A percentile compares a stretch with the other conserved stretches of the same genome.
These are phyloP conservation scores for Cheilosia soror DNA, from an alignment of 2,888 invertebrate genomes.

Conservation along the genomic window DNA sequence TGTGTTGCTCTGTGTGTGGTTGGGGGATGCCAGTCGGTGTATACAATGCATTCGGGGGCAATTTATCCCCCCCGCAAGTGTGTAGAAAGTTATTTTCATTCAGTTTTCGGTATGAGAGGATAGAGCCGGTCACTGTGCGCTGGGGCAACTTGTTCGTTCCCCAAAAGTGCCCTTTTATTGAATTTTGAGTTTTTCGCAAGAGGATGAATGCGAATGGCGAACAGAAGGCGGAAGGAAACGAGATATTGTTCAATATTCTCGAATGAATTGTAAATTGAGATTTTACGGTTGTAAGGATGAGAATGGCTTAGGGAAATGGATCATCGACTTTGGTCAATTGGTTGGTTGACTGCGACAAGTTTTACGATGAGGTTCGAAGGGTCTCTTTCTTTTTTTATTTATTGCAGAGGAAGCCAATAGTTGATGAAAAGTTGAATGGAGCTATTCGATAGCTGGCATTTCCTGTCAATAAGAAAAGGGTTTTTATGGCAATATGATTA, in stretches of 20 bases:
- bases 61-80: conserved; percentile 41
- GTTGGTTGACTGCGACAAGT: conserved; percentile 59
- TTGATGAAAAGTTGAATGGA: no score
- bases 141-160: conserved; percentile 26
- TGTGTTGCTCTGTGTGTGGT: neutral
- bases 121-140: conserved; percentile 38
- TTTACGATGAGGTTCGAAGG: conserved; percentile 24
- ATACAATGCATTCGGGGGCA: conserved; percentile 68
- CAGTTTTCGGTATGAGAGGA: conserved; percentile 14
- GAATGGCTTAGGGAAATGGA: conserved; percentile 65
- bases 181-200: conserved; percentile 57
- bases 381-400: neutral
- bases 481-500: no score
- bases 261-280: conserved; percentile 72
- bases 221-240: conserved; percentile 32
- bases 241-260: conserved; percentile 70
- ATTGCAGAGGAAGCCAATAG: neutral
- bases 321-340: conserved; percentile 70
- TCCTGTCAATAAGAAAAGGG: no score
- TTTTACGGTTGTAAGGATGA: conserved; percentile 64
- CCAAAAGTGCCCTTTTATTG: conserved; percentile 65
- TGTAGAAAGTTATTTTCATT: conserved; percentile 56
- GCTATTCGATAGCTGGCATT: no score
- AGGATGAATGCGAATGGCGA: conserved; percentile 15
- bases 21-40: neutral